Evolutionary conservation across 2,113 vertebrate genomes (phyloP), one percentile per base, ranked within the genome.

Genomic region (Acrocephalus kingi): DNA sequence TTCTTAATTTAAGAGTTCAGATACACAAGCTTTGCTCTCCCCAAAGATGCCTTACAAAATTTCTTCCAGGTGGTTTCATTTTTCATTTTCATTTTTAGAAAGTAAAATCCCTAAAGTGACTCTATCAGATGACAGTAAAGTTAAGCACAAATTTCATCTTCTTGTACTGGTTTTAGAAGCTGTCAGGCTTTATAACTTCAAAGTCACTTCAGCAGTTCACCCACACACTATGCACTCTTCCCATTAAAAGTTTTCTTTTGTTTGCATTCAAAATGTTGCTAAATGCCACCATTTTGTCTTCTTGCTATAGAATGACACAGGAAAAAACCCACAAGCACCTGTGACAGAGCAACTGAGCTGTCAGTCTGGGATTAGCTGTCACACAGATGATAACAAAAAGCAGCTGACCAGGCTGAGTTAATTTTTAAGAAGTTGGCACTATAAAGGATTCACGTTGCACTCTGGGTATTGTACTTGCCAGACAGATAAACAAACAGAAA

Each of bases 331-430:
- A 43, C 80, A 41, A 48, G 55, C 74, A 87, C 58, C 55, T 67
- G 33, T 39, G 66, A 76, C 25, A 67, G 64, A 48, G 45, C 89
- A 84, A 77, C 19, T 56, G 88, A 90, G 83, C 89, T 83, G 90
- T 67, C 92, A 73, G 56, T 19, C 37, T 39, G 46, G 78, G 52
- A 72, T 87, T 3, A 91, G 73, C 66, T 90, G 89, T 77, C 91
- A 63, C 79, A 64, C 9, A 83, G 75, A 49, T 93, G 88, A 94
- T 51, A 94, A 82, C 51, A 58, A 45, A 64, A 56, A 69, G 61
- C 85, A 97, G 87, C 93, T 95, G 93, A 79, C 43, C 72, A 48
- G 72, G 74, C 81, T 71, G 67, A 72, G 74, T 37, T 77, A 45
- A 82, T 71, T 89, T 91, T 46, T 39, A 67, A 92, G 85, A 89